A percentile compares a stretch with the other conserved stretches of the same genome.
These are phyloP conservation scores for Chrysocyon brachyurus DNA, from an alignment of 2,797 vertebrate genomes.

Conservation along the genomic window DNA sequence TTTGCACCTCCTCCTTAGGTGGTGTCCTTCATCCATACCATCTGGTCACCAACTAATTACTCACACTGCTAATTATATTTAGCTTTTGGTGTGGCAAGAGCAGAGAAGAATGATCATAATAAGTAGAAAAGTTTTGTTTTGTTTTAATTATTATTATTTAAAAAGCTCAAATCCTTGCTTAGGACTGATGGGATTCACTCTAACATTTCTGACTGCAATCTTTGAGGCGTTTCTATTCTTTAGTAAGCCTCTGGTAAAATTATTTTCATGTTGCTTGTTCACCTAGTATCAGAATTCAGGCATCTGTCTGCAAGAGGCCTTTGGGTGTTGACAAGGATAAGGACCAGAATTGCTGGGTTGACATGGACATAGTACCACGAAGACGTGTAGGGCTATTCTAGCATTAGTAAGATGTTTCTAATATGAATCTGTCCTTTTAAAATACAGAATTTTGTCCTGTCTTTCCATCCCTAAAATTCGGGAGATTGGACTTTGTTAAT, in stretches of 20 bases:
- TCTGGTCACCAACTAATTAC: constrained; percentile 72
- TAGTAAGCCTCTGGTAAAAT: neutral
- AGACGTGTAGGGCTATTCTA: neutral
- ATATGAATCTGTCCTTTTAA: neutral
- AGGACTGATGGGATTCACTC: neutral
- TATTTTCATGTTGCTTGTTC: neutral
- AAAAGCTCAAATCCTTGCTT: neutral
- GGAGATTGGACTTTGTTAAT: neutral
- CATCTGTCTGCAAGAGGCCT: neutral
- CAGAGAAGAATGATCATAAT: constrained; percentile 40
- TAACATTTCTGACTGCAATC: neutral
- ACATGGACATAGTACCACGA: neutral
- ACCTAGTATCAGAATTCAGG: neutral
- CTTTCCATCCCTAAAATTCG: neutral
- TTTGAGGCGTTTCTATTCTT: neutral
- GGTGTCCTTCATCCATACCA: constrained; percentile 58
- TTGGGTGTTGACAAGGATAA: neutral
- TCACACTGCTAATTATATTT: constrained; percentile 70
- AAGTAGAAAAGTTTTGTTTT: constrained; percentile 38
- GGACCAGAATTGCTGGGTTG: neutral
- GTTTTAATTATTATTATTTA: constrained; percentile 12
- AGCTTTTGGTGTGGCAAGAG: constrained; percentile 27
- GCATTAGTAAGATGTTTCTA: neutral
- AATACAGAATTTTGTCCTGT: neutral
- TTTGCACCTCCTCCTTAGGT: constrained; percentile 70